A percentile compares a stretch with the other conserved stretches of the same genome.
Conservation (phyloP, 2,888 invertebrate species). For the Xanthostigma xanthostigma region DNA sequence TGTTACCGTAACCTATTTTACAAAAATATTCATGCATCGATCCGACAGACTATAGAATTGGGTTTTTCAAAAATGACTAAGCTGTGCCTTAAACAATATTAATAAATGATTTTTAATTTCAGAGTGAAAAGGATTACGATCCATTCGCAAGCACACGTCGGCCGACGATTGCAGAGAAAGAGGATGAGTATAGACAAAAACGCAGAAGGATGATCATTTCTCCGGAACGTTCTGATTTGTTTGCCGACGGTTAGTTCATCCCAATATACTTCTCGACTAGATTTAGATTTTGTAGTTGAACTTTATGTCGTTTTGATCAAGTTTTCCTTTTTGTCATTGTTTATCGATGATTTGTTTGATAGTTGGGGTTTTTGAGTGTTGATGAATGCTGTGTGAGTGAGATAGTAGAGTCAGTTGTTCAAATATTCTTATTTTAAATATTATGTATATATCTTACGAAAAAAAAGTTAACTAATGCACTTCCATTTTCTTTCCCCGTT, state of each 20-base stretch:
- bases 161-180: conserved; percentile 87
- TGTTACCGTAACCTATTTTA: too few species aligned
- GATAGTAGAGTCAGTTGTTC: background rate
- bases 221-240: conserved; percentile 92
- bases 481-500: conserved; percentile 19
- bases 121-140: conserved; percentile 87
- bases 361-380: conserved; percentile 25
- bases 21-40: background rate
- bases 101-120: conserved; percentile 14
- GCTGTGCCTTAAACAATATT: too few species aligned
- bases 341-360: conserved; percentile 9
- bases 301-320: background rate
- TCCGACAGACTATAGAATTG: background rate
- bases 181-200: conserved; percentile 91
- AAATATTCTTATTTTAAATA: background rate
- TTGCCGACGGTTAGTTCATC: conserved; percentile 77
- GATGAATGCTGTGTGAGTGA: conserved; percentile 14
- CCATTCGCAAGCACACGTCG: conserved; percentile 85
- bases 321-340: conserved; percentile 4
- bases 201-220: conserved; percentile 87
- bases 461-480: conserved; percentile 15
- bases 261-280: background rate
- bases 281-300: conserved; percentile 1
- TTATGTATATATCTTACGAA: background rate
- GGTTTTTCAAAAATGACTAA: background rate